These are phyloP conservation scores for Tachystola acroxantha DNA, from an alignment of 2,888 invertebrate genomes.

Conservation along the genomic window DNA sequence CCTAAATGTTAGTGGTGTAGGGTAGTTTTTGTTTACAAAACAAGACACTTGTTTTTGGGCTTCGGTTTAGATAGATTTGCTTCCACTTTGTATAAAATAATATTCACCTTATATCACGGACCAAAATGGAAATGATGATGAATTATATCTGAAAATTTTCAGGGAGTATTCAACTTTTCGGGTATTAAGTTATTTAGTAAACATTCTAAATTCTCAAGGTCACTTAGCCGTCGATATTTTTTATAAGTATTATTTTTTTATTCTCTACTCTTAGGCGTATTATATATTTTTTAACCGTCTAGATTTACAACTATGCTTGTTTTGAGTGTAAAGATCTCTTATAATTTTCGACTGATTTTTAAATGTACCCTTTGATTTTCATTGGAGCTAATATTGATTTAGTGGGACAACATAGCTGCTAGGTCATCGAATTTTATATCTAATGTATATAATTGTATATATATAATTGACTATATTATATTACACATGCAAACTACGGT, in stretches of 20 bases:
- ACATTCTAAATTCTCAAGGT: too few relatives aligned
- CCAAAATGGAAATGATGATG: too few relatives aligned
- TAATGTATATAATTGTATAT: constrained; percentile 40
- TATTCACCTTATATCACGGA: too few relatives aligned
- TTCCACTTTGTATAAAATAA: too few relatives aligned
- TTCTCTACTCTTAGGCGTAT: constrained; percentile 1
- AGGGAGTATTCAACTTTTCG: too few relatives aligned
- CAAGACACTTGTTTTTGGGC: too few relatives aligned
- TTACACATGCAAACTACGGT: too few relatives aligned
- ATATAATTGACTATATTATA: constrained; percentile 17
- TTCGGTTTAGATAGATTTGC: too few relatives aligned
- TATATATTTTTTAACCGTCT: constrained; percentile 41
- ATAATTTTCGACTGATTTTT: constrained; percentile 60
- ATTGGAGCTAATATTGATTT: constrained; percentile 3
- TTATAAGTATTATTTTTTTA: constrained; percentile 2
- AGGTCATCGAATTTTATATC: constrained; percentile 22
- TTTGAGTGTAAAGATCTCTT: constrained; percentile 44
- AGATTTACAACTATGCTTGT: constrained; percentile 36
- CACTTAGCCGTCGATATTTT: not conserved
- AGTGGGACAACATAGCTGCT: constrained; percentile 23
- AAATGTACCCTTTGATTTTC: constrained; percentile 10
- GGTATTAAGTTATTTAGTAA: too few relatives aligned
- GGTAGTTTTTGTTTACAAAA: too few relatives aligned
- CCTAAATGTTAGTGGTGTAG: too few relatives aligned
- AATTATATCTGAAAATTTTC: too few relatives aligned